These are phyloP conservation scores for Patagioenas fasciata DNA, from an alignment of 2,113 vertebrate genomes.

Conservation along the genomic window DNA sequence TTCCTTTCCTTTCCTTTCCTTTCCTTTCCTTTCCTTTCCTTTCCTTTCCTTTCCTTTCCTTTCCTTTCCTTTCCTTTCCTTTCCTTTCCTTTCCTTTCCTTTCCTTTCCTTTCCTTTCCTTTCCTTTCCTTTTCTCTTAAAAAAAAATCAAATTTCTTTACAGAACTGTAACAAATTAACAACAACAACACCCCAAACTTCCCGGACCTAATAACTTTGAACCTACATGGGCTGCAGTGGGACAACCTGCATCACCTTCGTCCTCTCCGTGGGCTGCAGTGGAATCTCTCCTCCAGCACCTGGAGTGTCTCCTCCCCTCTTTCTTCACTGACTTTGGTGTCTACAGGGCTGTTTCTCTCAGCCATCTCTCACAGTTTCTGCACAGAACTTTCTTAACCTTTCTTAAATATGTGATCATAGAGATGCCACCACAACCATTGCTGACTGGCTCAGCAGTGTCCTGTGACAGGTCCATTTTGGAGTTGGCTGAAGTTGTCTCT, in stretches of 20 bases:
- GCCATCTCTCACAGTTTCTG: not conserved
- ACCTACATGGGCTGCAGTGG: not conserved
- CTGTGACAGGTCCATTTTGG: fast-evolving
- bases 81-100: no score
- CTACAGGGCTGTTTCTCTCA: not conserved
- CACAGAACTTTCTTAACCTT: fast-evolving
- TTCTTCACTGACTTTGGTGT: no score
- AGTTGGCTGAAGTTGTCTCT: fast-evolving
- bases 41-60: no score
- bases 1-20: no score
- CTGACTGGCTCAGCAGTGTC: no score
- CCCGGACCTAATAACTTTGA: not conserved
- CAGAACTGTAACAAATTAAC: not conserved
- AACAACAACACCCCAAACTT: not conserved
- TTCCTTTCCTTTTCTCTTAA: no score
- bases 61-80: no score
- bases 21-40: no score
- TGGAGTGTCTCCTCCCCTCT: no score
- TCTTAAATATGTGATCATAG: fast-evolving
- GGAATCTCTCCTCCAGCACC: not conserved
- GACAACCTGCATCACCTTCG: not conserved
- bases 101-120: no score
- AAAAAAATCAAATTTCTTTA: not conserved
- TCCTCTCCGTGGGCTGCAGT: not conserved
- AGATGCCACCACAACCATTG: not conserved